Evolutionary conservation across 2,113 vertebrate genomes (phyloP).

Genomic region (Clarias magur): DNA sequence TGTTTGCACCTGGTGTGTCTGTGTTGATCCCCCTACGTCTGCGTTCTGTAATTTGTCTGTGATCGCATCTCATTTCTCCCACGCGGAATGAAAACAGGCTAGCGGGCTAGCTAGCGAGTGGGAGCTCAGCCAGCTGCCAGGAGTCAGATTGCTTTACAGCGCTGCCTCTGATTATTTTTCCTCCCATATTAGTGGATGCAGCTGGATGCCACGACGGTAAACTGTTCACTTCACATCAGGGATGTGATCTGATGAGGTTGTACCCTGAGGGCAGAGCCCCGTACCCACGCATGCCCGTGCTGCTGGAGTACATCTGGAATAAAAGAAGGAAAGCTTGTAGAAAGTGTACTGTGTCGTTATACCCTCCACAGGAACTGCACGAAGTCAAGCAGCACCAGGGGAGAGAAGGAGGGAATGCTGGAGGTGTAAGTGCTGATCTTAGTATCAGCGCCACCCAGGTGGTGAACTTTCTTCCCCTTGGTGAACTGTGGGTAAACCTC

Average conservation of each 20-base stretch:
- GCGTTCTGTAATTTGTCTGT: neutral
- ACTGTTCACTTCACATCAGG: neutral
- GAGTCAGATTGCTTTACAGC: neutral
- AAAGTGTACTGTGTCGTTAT: constrained; percentile 24
- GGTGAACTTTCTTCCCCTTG: constrained; percentile 70
- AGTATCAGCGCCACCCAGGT: constrained; percentile 62
- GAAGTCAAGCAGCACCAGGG: constrained; percentile 64
- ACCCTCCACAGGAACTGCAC: constrained; percentile 69
- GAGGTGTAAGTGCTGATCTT: constrained; percentile 63
- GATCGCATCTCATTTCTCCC: neutral
- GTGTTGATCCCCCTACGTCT: neutral
- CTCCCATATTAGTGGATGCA: neutral
- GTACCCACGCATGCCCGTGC: neutral
- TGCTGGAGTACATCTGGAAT: neutral
- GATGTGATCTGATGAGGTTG: neutral
- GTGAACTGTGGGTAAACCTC: constrained; percentile 69
- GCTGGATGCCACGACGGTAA: neutral
- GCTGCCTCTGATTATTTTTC: neutral
- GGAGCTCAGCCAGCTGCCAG: constrained; percentile 18
- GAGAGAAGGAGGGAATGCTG: constrained; percentile 66
- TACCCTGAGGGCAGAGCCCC: neutral
- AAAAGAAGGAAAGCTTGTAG: neutral
- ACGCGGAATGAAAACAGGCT: constrained; percentile 2
- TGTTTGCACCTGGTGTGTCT: neutral
- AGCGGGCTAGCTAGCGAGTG: constrained; percentile 1